Conservation (phyloP, 2,113 vertebrate genomes). For the Neodon shergylaensis region DNA sequence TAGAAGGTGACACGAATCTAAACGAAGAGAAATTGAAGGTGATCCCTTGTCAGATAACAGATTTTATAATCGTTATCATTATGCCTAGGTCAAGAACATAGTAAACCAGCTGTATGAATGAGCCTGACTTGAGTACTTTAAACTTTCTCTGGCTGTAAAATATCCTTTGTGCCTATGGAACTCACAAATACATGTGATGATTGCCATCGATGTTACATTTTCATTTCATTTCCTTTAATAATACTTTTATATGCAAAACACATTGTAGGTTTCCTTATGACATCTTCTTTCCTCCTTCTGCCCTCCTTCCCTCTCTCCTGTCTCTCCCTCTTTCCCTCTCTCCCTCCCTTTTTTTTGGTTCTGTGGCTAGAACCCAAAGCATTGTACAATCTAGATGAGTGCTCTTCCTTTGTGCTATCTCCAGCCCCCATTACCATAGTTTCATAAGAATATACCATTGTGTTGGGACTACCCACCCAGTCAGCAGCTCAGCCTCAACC, state of each 20-base stretch:
- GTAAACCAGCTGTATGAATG: background rate
- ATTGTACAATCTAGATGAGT: background rate
- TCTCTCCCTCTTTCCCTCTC: background rate
- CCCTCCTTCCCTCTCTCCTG: too few species aligned
- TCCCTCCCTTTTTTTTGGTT: background rate
- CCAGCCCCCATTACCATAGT: background rate
- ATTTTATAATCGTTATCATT: background rate
- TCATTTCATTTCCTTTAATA: background rate
- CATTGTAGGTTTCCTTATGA: background rate
- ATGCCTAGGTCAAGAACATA: background rate
- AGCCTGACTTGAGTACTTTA: background rate
- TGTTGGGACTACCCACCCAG: background rate
- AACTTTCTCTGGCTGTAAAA: background rate
- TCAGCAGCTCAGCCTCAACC: background rate
- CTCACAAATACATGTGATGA: background rate
- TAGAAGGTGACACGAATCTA: background rate
- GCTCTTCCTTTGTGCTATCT: background rate
- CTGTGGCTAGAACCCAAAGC: background rate
- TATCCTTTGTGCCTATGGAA: background rate
- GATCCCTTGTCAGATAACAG: background rate
- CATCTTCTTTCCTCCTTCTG: too few species aligned
- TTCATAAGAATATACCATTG: background rate
- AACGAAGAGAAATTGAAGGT: background rate
- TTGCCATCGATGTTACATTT: background rate
- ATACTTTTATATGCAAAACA: background rate